phyloP scores from a whole-genome alignment of 1,140 invertebrate genomes.

The Aricia agestis region DNA sequence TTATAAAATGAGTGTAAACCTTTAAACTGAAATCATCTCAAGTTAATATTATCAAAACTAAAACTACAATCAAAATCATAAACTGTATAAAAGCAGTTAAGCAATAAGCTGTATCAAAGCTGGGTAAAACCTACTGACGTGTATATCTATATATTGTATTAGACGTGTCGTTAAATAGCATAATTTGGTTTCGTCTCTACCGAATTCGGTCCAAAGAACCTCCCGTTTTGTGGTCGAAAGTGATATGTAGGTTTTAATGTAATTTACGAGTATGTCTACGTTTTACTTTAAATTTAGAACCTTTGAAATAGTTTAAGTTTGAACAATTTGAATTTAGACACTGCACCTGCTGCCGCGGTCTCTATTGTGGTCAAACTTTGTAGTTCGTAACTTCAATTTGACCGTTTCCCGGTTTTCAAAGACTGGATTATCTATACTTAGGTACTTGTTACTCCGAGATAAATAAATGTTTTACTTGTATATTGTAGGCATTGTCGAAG shows the following conservation, averaged over 20 bases:
- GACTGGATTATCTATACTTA: not conserved
- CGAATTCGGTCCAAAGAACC: conserved; percentile 3
- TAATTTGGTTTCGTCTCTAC: conserved; percentile 12
- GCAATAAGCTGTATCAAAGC: too few relatives aligned
- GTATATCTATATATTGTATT: not conserved
- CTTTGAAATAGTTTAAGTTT: conserved; percentile 13
- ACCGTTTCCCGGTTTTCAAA: not conserved
- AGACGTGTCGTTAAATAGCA: not conserved
- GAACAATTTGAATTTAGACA: conserved; percentile 16
- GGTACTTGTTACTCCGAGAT: too few relatives aligned
- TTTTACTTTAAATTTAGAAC: conserved; percentile 13
- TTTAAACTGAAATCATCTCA: too few relatives aligned
- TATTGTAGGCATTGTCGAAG: too few relatives aligned
- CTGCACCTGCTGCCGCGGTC: conserved; percentile 6
- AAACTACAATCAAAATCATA: too few relatives aligned
- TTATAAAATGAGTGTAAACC: too few relatives aligned
- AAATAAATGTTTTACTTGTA: too few relatives aligned
- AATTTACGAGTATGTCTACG: conserved; percentile 14
- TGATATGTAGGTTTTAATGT: not conserved
- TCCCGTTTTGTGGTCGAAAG: not conserved
- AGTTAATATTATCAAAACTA: too few relatives aligned
- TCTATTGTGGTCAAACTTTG: conserved; percentile 8
- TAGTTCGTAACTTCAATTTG: conserved; percentile 8
- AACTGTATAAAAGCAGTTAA: too few relatives aligned
- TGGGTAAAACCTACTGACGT: too few relatives aligned